Percentiles rank a stretch among this genome's conserved stretches.
Evolutionary conservation across 2,888 invertebrate species (phyloP).

Genomic region (Flexamia atlantica): DNA sequence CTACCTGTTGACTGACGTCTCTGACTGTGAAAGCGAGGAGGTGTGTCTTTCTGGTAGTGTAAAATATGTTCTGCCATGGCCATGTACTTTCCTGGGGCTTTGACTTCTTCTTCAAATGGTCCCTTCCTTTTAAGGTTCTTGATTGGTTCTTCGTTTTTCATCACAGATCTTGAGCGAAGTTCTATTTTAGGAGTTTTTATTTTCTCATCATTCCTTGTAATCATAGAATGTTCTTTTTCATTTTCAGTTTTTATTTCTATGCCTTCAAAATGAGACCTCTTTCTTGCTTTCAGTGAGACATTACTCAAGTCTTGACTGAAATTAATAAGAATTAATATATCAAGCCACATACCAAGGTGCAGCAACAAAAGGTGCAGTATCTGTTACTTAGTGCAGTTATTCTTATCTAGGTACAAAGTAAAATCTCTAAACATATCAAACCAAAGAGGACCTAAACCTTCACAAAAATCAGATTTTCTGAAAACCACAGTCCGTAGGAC

Average conservation of each 20-base stretch:
- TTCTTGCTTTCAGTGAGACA: constrained; percentile 56
- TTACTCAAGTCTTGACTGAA: constrained; percentile 33
- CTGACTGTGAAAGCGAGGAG: constrained; percentile 76
- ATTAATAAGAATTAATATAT: neutral
- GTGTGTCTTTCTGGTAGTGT: constrained; percentile 79
- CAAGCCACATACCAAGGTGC: too few species aligned
- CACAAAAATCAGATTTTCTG: too few species aligned
- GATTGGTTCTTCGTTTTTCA: constrained; percentile 55
- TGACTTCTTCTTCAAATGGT: constrained; percentile 48
- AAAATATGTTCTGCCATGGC: constrained; percentile 80
- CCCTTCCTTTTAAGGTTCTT: constrained; percentile 63
- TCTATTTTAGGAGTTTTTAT: constrained; percentile 65
- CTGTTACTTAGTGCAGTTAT: too few species aligned
- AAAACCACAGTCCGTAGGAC: too few species aligned
- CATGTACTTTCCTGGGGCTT: constrained; percentile 74
- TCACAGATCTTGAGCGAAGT: constrained; percentile 64
- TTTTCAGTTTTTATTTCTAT: constrained; percentile 58
- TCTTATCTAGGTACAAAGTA: too few species aligned
- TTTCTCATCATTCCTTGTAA: constrained; percentile 64
- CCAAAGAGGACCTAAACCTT: too few species aligned
- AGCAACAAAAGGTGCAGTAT: too few species aligned
- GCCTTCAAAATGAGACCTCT: constrained; percentile 62
- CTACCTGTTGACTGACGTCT: constrained; percentile 53
- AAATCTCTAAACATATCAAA: too few species aligned
- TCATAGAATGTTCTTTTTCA: constrained; percentile 66